Conservation (phyloP, 2,888 invertebrate genomes). For the Ectemnius lituratus region DNA sequence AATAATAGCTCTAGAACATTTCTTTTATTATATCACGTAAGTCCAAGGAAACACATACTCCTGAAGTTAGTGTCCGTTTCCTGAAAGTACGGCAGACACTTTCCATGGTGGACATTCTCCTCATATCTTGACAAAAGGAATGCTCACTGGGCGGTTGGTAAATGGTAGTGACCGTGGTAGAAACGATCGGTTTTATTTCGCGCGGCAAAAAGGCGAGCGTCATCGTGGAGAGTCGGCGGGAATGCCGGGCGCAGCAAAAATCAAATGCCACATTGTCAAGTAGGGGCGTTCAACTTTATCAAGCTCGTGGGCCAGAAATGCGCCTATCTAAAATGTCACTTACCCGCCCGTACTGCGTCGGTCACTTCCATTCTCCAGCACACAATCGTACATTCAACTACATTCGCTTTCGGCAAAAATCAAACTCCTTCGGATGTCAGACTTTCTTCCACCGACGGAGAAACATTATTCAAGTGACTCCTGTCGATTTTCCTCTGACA, state of each 20-base stretch:
- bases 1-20: no score
- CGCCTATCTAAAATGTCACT: slow-evolving; percentile 25
- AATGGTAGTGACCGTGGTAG: neutral
- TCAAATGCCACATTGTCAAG: slow-evolving; percentile 18
- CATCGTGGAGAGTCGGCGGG: neutral
- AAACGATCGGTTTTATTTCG: slow-evolving; percentile 1
- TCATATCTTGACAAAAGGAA: neutral
- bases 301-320: slow-evolving; percentile 14
- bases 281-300: slow-evolving; percentile 20
- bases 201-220: neutral
- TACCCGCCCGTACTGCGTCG: slow-evolving; percentile 2
- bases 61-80: neutral
- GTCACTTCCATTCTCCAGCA: slow-evolving; percentile 11
- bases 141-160: neutral
- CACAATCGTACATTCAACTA: slow-evolving; percentile 7
- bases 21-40: no score
- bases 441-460: no score
- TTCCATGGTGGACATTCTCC: neutral
- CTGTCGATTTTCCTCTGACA: no score
- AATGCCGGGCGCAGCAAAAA: slow-evolving; percentile 4
- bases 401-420: neutral
- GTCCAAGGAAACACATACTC: no score
- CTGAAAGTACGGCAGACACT: neutral
- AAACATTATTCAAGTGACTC: no score
- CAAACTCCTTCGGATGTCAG: no score